These are phyloP conservation scores for Polymixis flavicincta DNA, from an alignment of 2,888 invertebrate species.

Conservation along the genomic window DNA sequence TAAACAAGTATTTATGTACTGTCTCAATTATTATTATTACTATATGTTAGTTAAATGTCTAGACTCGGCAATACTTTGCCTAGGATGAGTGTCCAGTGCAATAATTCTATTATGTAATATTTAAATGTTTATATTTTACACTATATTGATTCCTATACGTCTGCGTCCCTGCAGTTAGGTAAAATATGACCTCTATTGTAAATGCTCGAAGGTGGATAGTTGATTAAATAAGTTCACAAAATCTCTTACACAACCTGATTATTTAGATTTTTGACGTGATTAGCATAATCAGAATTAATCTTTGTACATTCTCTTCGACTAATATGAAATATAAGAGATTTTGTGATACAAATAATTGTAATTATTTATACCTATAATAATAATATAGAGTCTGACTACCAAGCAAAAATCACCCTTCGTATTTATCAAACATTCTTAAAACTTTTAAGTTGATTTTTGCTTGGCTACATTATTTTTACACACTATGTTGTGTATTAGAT, in stretches of 20 bases:
- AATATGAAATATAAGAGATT: slow-evolving; percentile 29
- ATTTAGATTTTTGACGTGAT: slow-evolving; percentile 4
- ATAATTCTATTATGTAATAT: slow-evolving; percentile 55
- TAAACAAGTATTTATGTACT: slow-evolving; percentile 38
- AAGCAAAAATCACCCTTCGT: slow-evolving; percentile 41
- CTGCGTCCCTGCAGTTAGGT: slow-evolving; percentile 29
- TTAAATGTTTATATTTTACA: slow-evolving; percentile 39
- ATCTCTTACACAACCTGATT: slow-evolving; percentile 26
- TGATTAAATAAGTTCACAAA: slow-evolving; percentile 28
- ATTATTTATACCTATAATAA: slow-evolving; percentile 41
- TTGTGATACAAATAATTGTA: slow-evolving; percentile 41
- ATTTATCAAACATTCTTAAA: not conserved
- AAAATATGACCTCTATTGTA: slow-evolving; percentile 22
- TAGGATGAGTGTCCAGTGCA: slow-evolving; percentile 61
- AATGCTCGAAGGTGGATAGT: slow-evolving; percentile 31
- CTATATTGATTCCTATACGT: slow-evolving; percentile 36
- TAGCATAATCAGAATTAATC: slow-evolving; percentile 31
- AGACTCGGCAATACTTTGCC: slow-evolving; percentile 44
- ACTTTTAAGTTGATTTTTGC: slow-evolving; percentile 40
- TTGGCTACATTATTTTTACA: slow-evolving; percentile 43
- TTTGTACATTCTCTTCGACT: slow-evolving; percentile 24
- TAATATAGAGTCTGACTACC: slow-evolving; percentile 32
- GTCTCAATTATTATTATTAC: slow-evolving; percentile 55
- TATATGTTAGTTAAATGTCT: slow-evolving; percentile 35
- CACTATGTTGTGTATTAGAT: slow-evolving; percentile 28